phyloP scores from a whole-genome alignment of 2,113 vertebrate species.

The Phyllostomus discolor region DNA sequence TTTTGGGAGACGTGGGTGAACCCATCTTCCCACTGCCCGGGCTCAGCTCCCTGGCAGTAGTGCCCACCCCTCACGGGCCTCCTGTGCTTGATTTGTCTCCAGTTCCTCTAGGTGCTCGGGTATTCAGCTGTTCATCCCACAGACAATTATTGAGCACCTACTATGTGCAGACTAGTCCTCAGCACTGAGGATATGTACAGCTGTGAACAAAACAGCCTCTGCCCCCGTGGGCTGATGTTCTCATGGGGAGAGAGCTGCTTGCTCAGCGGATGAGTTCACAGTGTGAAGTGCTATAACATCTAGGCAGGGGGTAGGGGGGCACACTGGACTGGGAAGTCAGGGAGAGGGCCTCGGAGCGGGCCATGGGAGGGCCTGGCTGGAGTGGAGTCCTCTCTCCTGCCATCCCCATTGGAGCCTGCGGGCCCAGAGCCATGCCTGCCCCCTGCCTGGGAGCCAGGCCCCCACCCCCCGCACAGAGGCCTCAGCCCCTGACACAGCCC shows the following conservation, averaged over 20 bases:
- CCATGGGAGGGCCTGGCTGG: neutral
- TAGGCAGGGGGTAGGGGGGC: accelerated
- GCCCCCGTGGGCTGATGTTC: neutral
- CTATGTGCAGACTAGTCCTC: neutral
- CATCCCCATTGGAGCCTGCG: neutral
- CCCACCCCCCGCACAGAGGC: neutral
- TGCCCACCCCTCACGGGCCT: accelerated
- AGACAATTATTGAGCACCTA: neutral
- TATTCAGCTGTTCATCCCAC: neutral
- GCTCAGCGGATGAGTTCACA: neutral
- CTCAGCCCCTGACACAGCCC: neutral
- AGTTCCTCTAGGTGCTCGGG: neutral
- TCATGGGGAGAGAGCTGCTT: neutral
- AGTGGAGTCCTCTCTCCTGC: neutral
- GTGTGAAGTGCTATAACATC: neutral
- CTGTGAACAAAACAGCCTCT: neutral
- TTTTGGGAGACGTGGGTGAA: neutral
- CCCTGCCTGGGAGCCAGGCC: neutral
- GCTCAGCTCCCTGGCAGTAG: neutral
- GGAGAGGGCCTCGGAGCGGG: neutral
- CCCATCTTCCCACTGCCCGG: accelerated
- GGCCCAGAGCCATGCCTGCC: neutral
- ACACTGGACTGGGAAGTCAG: accelerated
- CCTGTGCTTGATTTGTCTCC: neutral
- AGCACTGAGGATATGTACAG: neutral